Evolutionary conservation across 2,888 invertebrate genomes (phyloP), one percentile per base, ranked within the genome.

Genomic region (Dynastes hyllus): DNA sequence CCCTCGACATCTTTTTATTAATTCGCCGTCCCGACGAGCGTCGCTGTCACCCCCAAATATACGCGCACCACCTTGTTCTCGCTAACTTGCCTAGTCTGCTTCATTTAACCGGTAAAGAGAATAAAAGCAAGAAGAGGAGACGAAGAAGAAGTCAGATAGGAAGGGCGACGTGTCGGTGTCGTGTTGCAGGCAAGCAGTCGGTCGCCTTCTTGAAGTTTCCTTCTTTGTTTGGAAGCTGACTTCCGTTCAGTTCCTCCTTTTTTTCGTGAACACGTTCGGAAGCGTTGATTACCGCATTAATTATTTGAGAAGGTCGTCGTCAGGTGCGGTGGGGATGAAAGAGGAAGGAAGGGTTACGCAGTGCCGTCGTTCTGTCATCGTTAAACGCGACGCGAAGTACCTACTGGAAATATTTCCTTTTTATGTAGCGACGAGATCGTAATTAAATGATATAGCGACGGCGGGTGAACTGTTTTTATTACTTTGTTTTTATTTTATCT

Each of bases 1-100:
- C 80, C 77, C 73, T 81, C 83, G 82, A 81, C 83, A 82, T 84
- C 83, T 84, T 84, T 84, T 84, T 84, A 84, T 84, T 84, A 84
- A 84, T 84, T 81, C 82, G 83, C 80, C 80, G 81, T 80, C 76
- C 77, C 81, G 76, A 51, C 58, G 61, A 73, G 73, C 79, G 79
- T 78, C 50, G 65, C 80, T 80, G 80, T 45, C 79, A 71, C 69
- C 82, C 81, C 80, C 81, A 80, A 79, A 70, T 70, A 70, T 51
- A 51, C 70, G 27, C 80, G 79, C 78, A 75, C 80, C 77, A 82
- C 82, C 82, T 82, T 83, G 82, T 82, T 82, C 81, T 81, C 81
- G 76, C 82, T 83, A 83, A 83, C 82, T 83, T 77, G 81, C 80
- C 76, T 82, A 80, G 77, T 76, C 77, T 76, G 83, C 82, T 81